phyloP scores from a whole-genome alignment of 1,140 invertebrate species.

The Drosophila cardini region DNA sequence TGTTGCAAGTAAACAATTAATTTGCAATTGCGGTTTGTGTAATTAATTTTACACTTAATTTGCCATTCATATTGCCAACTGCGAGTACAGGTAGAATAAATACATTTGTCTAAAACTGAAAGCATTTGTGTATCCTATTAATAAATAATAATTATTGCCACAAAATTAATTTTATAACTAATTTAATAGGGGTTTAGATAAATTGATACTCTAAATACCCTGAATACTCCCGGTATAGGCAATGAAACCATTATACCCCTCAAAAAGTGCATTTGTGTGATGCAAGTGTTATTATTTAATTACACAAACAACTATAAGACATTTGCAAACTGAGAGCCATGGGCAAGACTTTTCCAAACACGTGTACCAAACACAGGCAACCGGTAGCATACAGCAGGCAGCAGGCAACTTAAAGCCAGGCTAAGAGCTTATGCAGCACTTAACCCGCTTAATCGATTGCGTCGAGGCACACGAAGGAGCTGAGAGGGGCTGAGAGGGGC shows the following conservation, averaged over 20 bases:
- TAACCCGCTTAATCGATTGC: conserved; percentile 73
- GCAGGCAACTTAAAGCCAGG: background rate
- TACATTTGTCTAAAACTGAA: conserved; percentile 3
- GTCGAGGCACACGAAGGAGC: conserved; percentile 6
- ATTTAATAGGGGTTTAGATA: no score
- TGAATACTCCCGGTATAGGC: no score
- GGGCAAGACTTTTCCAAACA: background rate
- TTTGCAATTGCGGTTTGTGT: background rate
- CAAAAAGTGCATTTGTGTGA: background rate
- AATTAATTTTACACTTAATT: conserved; percentile 41
- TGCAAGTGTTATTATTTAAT: background rate
- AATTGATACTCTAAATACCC: no score
- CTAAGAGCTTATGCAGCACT: conserved; percentile 60
- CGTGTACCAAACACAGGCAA: background rate
- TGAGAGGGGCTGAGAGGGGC: conserved; percentile 8
- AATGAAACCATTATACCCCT: background rate
- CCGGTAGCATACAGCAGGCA: no score
- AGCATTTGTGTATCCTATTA: background rate
- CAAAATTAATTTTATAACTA: background rate
- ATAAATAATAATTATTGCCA: background rate
- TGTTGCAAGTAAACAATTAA: background rate
- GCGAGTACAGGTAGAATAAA: background rate
- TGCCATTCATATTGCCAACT: conserved; percentile 3
- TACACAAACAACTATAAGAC: background rate
- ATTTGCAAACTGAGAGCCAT: background rate